Base-by-base conservation (phyloP, 2,113 vertebrate genomes). In the Butorides virescens region DNA sequence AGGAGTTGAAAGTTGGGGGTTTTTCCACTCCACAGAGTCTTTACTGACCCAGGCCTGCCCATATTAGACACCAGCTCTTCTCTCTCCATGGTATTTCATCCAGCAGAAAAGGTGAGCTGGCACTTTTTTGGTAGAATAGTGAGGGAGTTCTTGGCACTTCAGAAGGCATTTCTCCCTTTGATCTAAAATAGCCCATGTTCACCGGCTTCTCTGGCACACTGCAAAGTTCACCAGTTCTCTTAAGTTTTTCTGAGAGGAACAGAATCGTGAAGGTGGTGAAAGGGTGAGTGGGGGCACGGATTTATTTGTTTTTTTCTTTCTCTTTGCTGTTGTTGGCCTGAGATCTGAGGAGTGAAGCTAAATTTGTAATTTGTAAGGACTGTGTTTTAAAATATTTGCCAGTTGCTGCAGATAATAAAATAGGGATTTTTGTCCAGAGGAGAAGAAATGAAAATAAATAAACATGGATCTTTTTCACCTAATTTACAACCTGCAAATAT, bases 401-500 rank as follows among this genome's bases (percentile, higher is more conserved):
- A 78, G 72, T 96, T 90, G 47, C 85, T 92, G 52, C 76, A 79
- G 89, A 93, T 75, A 94, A 82, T 96, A 89, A 97, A 97, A 82
- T 47, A 81, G 15, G 66, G 65, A 82, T 85, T 96, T 95, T 89
- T 97, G 63, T 88, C 58, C 77, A 70, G 62, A 71, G 39, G 65
- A 92, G 49, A 89, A 93, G 34, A 73, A 94, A 94, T 77, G 32
- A 95, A 96, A 97, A 93, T 91, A 96, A 93, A 95, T 71, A 94
- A 95, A 91, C 77, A 87, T 58, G 50, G 39, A 68, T 78, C 30
- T 65, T 96, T 96, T 94, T 76, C 77, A 93, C 86, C 46, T 93
- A 91, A 95, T 97, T 97, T 97, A 97, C 10, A 53, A 91, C 25
- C 62, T 95, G 73, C 39, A 93, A 97, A 92, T 84, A 72, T 14